These are phyloP conservation scores for Prionace glauca DNA, from an alignment of 2,797 vertebrate species.

Conservation along the genomic window DNA sequence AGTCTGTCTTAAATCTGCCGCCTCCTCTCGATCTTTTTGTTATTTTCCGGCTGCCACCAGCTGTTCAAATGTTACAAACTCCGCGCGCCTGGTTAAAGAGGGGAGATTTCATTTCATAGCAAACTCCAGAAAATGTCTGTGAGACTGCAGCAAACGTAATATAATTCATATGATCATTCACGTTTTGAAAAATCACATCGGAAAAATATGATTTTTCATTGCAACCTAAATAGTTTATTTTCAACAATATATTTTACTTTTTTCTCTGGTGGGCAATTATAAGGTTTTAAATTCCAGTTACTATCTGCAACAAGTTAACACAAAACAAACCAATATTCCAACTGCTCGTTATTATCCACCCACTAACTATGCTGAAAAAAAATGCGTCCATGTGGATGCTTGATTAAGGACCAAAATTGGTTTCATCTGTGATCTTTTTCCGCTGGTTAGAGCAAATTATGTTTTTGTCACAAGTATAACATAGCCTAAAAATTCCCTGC, in stretches of 20 bases:
- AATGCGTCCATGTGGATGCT: background rate
- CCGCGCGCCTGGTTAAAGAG: background rate
- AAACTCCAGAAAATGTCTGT: background rate
- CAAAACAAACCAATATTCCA: background rate
- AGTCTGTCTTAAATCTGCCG: background rate
- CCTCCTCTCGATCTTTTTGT: background rate
- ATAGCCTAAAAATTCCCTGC: background rate
- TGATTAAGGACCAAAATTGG: background rate
- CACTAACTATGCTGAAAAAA: background rate
- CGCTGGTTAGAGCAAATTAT: background rate
- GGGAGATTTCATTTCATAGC: background rate
- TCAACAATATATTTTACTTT: background rate
- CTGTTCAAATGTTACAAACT: background rate
- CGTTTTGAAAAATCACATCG: background rate
- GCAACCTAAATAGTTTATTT: background rate
- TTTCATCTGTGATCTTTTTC: background rate
- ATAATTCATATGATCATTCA: background rate
- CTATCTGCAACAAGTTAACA: background rate
- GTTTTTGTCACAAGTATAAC: background rate
- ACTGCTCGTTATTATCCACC: background rate
- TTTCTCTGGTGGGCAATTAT: background rate
- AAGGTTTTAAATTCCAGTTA: background rate
- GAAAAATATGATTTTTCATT: background rate
- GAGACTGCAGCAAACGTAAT: background rate
- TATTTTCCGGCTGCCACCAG: background rate